Conservation (phyloP, 1,140 invertebrate species). For the Tetramorium simillimum region DNA sequence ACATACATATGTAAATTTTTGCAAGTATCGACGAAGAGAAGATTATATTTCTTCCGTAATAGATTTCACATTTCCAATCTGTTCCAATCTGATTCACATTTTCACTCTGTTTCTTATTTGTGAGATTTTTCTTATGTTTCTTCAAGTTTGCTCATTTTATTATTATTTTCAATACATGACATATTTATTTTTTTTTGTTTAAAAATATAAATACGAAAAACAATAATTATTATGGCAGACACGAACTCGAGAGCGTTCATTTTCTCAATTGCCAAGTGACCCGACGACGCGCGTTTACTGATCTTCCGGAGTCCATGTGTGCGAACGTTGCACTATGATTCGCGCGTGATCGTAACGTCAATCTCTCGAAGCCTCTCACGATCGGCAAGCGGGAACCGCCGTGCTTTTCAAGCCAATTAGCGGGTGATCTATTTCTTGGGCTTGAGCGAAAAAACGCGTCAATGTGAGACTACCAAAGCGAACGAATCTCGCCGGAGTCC, state of each 20-base stretch:
- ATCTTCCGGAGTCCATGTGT: conserved; percentile 58
- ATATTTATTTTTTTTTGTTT: neutral
- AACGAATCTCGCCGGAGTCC: conserved; percentile 14
- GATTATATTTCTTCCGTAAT: neutral
- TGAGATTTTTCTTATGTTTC: neutral
- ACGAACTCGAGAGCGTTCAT: neutral
- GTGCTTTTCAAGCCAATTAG: conserved; percentile 64
- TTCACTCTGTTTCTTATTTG: neutral
- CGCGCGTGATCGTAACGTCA: conserved; percentile 50
- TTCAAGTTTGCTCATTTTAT: neutral
- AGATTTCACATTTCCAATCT: neutral
- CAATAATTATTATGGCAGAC: neutral
- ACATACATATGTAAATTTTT: neutral
- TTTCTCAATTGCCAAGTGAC: conserved; percentile 24
- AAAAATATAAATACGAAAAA: neutral
- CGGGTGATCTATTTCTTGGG: conserved; percentile 67
- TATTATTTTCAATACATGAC: neutral
- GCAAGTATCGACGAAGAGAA: neutral
- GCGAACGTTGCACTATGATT: conserved; percentile 16
- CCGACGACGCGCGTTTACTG: conserved; percentile 35
- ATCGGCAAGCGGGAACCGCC: conserved; percentile 15
- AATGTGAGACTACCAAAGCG: conserved; percentile 16
- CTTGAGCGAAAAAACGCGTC: conserved; percentile 56
- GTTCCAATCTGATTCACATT: neutral
- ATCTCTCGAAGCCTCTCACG: conserved; percentile 45